Evolutionary conservation across 2,797 vertebrate genomes (phyloP), one percentile per base, ranked within the genome.

Genomic region (Macropus fuliginosus): DNA sequence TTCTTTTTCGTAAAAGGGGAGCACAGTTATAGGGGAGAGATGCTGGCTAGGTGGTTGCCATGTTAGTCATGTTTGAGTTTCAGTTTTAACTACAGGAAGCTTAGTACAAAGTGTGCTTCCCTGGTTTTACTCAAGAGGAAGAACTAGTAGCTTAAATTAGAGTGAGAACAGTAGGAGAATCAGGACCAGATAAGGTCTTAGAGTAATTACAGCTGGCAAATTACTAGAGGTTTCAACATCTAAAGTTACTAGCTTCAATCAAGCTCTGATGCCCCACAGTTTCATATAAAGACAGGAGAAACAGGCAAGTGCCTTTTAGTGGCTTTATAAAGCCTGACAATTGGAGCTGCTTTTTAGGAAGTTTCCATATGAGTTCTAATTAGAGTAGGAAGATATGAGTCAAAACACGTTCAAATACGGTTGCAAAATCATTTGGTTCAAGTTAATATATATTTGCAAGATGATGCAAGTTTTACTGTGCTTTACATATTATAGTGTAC

Each of bases 191-290:
- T 95, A 81, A 93, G 89, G 90, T 93, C 91, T 97, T 97, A 95
- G 66, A 92, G 8, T 96, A 96, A 96, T 97, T 97, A 96, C 95
- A 96, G 66, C 97, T 95, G 95, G 92, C 6, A 0, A 97, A 56
- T 96, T 92, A 97, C 96, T 96, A 96, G 96, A 93, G 74, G 24
- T 94, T 96, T 97, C 62, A 52, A 54, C 95, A 56, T 89, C 91
- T 95, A 93, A 96, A 94, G 59, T 94, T 93, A 95, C 52, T 93
- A 93, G 57, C 62, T 96, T 95, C 93, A 94, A 93, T 91, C 96
- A 97, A 95, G 52, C 55, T 62, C 87, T 92, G 66, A 91, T 96
- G 92, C 55, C 56, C 46, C 57, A 92, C 12, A 94, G 8, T n/a
- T 56, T 96, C 52, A 40, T 3, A 87, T 46, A 92, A 52, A 97